Conservation (phyloP, 1,140 invertebrate genomes). For the Nautilus pompilius region DNA sequence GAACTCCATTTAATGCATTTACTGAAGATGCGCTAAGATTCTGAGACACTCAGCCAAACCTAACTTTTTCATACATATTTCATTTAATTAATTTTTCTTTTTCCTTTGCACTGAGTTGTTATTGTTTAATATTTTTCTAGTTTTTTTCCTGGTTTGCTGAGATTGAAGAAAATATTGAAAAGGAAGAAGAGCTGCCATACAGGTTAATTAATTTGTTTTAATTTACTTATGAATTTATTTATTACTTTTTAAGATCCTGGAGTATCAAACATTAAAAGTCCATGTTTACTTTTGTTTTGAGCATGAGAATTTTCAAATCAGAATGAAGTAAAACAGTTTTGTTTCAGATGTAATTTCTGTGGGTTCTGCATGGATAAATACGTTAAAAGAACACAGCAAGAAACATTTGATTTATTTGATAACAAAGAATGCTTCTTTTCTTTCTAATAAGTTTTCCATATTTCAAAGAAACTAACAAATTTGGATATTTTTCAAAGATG, state of each 20-base stretch:
- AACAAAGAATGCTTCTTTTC: too few relatives aligned
- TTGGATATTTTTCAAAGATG: too few relatives aligned
- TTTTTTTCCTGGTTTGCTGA: conserved; percentile 68
- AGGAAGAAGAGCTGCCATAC: conserved; percentile 66
- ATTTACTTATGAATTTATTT: background rate
- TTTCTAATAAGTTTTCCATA: too few relatives aligned
- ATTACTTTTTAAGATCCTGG: background rate
- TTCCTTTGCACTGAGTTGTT: background rate
- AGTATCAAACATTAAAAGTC: background rate
- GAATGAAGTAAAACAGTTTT: background rate
- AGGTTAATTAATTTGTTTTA: conserved; percentile 35
- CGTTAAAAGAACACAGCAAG: background rate
- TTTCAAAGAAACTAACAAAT: too few relatives aligned
- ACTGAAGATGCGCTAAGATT: background rate
- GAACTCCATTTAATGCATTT: background rate
- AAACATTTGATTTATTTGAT: too few relatives aligned
- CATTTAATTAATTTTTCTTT: background rate
- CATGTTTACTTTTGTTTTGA: background rate
- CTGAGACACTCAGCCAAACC: background rate
- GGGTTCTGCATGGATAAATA: background rate
- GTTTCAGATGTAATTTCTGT: background rate
- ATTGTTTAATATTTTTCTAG: conserved; percentile 47
- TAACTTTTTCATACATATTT: background rate
- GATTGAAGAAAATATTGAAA: conserved; percentile 65
- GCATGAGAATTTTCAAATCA: background rate